Evolutionary conservation across 1,140 invertebrate species (phyloP), one percentile per base, ranked within the genome.

Genomic region (Chrysopa pallens): DNA sequence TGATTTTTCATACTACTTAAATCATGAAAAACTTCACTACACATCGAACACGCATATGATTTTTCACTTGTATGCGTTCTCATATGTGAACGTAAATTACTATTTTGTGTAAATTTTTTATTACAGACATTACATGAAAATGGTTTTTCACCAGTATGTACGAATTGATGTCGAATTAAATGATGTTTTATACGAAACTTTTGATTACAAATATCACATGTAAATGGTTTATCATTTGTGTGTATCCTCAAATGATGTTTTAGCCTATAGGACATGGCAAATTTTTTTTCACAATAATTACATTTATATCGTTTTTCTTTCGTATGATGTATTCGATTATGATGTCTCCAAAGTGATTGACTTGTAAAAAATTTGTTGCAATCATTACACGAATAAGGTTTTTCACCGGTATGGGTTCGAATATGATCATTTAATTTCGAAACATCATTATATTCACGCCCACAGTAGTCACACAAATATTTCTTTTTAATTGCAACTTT

Each of bases 1-100:
- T 23, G 17, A 23, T 23, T 23, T 5, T 23, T 23, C 17, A 23
- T 3, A 23, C 17, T 23, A 23, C 17, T 23, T 5, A 5, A 23
- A 23, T 23, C 17, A 23, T 23, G 17, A 5, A 23, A 23, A 23
- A 23, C 17, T 23, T 23, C 17, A 23, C 65, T 53, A 49, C 72
- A 74, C 4, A 69, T 53, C 14, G 51, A 56, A 52, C 76, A 79
- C 52, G 72, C 73, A 48, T 75, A 73, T 0, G 77, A 77, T 52
- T 72, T 73, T 48, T 80, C 75, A 0, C 78, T 78, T 4, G 76
- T 80, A 52, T 82, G 78, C 39, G 68, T 73, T 23, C 17, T 23
- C 17, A 23, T 23, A 36, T 44, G 43, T 11, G 29, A 28, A 9
- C 36, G 17, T 6, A 44, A 33, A 13, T 28, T 36, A 15, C 12